Conservation (phyloP, 2,113 vertebrate genomes). For the Engystomops pustulosus region DNA sequence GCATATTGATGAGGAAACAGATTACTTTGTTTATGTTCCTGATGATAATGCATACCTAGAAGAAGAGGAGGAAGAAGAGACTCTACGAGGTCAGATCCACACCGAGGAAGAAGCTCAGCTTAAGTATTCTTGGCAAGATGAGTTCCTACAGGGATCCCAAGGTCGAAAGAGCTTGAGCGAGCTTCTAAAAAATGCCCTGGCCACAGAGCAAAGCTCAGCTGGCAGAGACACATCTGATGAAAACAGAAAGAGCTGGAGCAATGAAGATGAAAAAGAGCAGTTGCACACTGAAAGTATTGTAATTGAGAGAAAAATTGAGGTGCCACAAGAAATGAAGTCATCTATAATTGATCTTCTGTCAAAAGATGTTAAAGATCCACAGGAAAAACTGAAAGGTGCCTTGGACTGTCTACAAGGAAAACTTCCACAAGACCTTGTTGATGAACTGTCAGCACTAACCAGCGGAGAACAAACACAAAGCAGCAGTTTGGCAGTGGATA, state of each 20-base stretch:
- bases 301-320: conserved; percentile 89
- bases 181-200: neutral
- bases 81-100: conserved; percentile 84
- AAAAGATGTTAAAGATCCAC: conserved; percentile 81
- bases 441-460: conserved; percentile 84
- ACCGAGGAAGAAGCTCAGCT: conserved; percentile 78
- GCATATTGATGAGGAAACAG: conserved; percentile 78
- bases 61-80: conserved; percentile 76
- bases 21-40: conserved; percentile 92
- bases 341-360: conserved; percentile 80
- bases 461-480: conserved; percentile 70
- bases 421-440: conserved; percentile 82
- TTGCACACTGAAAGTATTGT: conserved; percentile 73
- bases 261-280: conserved; percentile 62
- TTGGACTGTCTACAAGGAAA: conserved; percentile 84
- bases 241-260: conserved; percentile 7
- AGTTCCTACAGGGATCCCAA: conserved; percentile 75
- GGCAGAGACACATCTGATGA: conserved; percentile 62
- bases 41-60: conserved; percentile 79
- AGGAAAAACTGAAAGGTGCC: conserved; percentile 84
- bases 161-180: conserved; percentile 61
- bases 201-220: conserved; percentile 62
- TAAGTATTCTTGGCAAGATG: conserved; percentile 81
- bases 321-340: conserved; percentile 84
- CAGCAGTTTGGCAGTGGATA: conserved; percentile 77